Evolutionary conservation across 2,113 vertebrate genomes (phyloP).

Genomic region (Chelonoidis abingdonii): DNA sequence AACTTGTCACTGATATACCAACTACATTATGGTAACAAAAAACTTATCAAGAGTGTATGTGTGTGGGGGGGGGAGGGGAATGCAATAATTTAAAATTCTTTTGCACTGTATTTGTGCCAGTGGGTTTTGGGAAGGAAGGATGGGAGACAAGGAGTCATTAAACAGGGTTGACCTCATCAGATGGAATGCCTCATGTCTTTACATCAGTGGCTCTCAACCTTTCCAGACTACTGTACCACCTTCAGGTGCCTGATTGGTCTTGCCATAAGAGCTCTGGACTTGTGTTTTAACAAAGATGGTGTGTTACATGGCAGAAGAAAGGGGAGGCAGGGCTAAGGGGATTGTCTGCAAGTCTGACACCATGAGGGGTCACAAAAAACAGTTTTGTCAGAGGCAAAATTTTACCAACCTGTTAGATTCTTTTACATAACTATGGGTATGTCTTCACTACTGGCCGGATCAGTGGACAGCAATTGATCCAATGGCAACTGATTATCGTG

Average conservation of each 20-base stretch:
- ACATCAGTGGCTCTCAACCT: background rate
- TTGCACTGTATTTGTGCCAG: background rate
- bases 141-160: background rate
- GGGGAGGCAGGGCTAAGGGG: background rate
- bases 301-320: background rate
- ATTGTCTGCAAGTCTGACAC: background rate
- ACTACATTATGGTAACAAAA: rapidly evolving
- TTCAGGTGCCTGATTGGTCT: no score
- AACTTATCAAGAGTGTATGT: background rate
- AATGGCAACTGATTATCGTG: no score
- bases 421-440: background rate
- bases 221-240: no score
- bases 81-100: background rate
- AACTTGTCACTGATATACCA: background rate
- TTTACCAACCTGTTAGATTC: background rate
- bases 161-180: background rate
- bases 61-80: background rate
- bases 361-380: background rate
- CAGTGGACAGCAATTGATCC: no score
- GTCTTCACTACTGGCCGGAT: no score
- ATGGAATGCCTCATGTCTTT: background rate
- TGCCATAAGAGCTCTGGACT: background rate
- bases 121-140: background rate
- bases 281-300: background rate
- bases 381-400: background rate